These are phyloP conservation scores for Aleadryas rufinucha DNA, from an alignment of 2,113 vertebrate species.

Conservation along the genomic window DNA sequence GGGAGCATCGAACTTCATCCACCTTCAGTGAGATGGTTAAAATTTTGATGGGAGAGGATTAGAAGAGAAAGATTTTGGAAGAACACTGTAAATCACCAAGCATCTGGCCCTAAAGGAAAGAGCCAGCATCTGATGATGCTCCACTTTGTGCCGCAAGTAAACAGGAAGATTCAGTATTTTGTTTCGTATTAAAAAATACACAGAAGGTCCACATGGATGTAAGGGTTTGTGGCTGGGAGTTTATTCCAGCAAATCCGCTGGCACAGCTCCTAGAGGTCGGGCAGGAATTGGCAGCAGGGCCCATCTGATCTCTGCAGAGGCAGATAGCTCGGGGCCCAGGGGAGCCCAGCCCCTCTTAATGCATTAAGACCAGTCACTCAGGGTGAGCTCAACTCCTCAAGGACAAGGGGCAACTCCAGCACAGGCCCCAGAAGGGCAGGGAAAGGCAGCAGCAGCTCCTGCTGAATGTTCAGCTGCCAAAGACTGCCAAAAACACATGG, in stretches of 20 bases:
- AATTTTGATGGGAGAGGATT: neutral
- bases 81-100: neutral
- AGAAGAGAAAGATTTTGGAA: neutral
- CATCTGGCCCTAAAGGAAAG: neutral
- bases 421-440: neutral
- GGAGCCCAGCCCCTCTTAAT: neutral
- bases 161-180: slow-evolving; percentile 3
- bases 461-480: neutral
- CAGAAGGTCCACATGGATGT: neutral
- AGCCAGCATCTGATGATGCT: neutral
- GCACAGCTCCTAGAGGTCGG: neutral
- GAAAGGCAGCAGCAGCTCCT: neutral
- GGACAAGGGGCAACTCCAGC: neutral
- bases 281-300: neutral
- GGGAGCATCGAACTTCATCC: neutral
- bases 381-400: neutral
- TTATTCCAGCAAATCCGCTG: neutral
- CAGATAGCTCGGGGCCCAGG: neutral
- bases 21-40: neutral
- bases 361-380: too few relatives aligned
- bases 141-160: neutral
- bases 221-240: neutral
- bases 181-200: neutral
- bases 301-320: neutral
- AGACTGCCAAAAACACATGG: neutral